These are phyloP conservation scores for Babylonia areolata DNA, from an alignment of 1,140 invertebrate genomes.

Conservation along the genomic window DNA sequence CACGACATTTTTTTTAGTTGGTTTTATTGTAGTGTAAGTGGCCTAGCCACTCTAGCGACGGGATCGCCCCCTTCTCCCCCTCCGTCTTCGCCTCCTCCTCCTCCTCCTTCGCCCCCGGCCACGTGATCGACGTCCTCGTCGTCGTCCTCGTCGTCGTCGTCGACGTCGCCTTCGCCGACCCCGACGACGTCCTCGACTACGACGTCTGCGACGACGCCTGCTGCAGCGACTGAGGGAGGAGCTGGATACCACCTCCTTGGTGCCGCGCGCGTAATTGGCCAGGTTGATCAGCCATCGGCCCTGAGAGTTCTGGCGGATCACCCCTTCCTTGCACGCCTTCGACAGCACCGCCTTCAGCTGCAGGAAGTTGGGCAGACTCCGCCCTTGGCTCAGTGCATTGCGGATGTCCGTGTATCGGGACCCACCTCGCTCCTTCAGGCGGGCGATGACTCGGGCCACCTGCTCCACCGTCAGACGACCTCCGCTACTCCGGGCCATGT, in stretches of 20 bases:
- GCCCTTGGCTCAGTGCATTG: neutral
- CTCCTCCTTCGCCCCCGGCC: neutral
- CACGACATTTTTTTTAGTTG: neutral
- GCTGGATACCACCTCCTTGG: neutral
- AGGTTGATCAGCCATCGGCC: slow-evolving; percentile 4
- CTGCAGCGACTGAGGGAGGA: neutral
- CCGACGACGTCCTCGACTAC: neutral
- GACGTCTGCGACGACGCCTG: neutral
- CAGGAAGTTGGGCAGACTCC: neutral
- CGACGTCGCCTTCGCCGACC: neutral
- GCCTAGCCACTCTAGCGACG: neutral
- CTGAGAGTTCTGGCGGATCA: slow-evolving; percentile 14
- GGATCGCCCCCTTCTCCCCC: neutral
- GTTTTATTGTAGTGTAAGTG: neutral
- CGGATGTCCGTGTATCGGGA: slow-evolving; percentile 28
- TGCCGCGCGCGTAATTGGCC: too few species aligned
- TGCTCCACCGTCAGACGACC: neutral
- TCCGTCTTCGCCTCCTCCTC: neutral
- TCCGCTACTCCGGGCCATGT: too few species aligned
- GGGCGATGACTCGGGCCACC: neutral
- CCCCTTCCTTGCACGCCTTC: slow-evolving; percentile 16
- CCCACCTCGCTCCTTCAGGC: slow-evolving; percentile 20
- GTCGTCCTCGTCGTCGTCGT: neutral
- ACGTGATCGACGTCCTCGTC: neutral
- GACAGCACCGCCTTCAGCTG: slow-evolving; percentile 15